phyloP scores from a whole-genome alignment of 2,113 vertebrate genomes.

The Lonchura striata region DNA sequence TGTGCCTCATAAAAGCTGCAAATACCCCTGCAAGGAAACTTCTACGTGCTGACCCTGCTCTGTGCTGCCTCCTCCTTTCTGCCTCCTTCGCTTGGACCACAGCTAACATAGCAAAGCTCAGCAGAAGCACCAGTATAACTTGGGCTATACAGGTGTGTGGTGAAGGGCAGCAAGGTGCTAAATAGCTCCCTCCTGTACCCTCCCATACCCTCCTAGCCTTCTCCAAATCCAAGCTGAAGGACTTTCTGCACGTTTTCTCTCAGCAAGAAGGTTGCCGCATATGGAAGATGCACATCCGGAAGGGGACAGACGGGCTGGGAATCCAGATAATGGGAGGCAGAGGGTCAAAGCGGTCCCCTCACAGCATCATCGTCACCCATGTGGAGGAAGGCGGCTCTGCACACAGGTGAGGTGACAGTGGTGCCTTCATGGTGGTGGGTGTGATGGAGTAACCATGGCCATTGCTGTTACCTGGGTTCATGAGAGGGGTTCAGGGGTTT shows the following conservation, averaged over 20 bases:
- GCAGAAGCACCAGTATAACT: not conserved
- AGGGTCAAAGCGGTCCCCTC: conserved; percentile 90
- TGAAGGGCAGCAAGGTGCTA: conserved; percentile 14
- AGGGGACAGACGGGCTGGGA: conserved; percentile 88
- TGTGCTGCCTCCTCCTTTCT: conserved; percentile 36
- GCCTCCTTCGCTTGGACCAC: conserved; percentile 36
- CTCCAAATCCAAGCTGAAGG: conserved; percentile 39
- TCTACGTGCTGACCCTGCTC: not conserved
- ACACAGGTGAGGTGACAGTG: conserved; percentile 81
- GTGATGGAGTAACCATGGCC: not conserved
- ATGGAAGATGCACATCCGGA: conserved; percentile 98
- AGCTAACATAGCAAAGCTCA: conserved; percentile 9
- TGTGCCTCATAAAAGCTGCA: not conserved
- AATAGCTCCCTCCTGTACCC: not conserved
- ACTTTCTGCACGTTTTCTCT: conserved; percentile 64
- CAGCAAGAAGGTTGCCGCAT: conserved; percentile 88
- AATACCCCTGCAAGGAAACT: not conserved
- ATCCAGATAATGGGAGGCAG: conserved; percentile 95
- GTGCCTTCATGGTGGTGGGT: not conserved
- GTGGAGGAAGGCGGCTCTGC: conserved; percentile 91
- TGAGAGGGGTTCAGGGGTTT: not conserved
- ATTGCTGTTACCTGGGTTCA: not conserved
- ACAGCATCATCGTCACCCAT: conserved; percentile 89
- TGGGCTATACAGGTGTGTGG: not conserved
- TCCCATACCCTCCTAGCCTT: not conserved